These are phyloP conservation scores for Caenorhabditis virilis DNA, from an alignment of 2,888 invertebrate species.

Conservation along the genomic window DNA sequence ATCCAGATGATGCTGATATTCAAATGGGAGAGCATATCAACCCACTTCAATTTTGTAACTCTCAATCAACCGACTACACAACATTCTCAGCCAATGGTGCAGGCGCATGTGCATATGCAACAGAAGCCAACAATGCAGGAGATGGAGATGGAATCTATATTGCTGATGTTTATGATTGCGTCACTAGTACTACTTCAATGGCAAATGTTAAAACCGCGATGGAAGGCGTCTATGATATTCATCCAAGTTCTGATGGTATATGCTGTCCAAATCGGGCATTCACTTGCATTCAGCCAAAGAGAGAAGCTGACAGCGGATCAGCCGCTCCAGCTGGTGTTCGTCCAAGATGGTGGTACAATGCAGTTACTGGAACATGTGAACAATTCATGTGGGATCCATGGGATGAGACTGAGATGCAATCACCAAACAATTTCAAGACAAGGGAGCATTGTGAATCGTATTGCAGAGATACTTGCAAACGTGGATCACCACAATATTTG, in stretches of 20 bases:
- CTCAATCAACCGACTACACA: slow-evolving; percentile 63
- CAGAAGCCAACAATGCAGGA: slow-evolving; percentile 49
- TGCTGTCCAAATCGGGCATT: slow-evolving; percentile 67
- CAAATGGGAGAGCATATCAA: slow-evolving; percentile 67
- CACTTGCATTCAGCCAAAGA: slow-evolving; percentile 67
- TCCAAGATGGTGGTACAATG: slow-evolving; percentile 67
- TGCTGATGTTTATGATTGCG: slow-evolving; percentile 66
- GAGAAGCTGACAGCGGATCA: slow-evolving; percentile 66
- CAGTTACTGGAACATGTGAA: slow-evolving; percentile 66
- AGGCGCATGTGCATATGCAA: slow-evolving; percentile 53
- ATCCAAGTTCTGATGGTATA: slow-evolving; percentile 64
- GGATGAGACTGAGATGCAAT: slow-evolving; percentile 67
- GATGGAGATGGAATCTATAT: slow-evolving; percentile 61
- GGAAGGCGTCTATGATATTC: slow-evolving; percentile 67
- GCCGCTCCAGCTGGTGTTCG: slow-evolving; percentile 66
- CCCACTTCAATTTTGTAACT: slow-evolving; percentile 66
- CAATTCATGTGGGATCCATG: slow-evolving; percentile 69
- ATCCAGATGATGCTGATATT: slow-evolving; percentile 66
- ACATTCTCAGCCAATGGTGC: slow-evolving; percentile 65
- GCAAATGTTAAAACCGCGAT: slow-evolving; percentile 66
- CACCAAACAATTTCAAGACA: slow-evolving; percentile 68
- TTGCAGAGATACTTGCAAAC: slow-evolving; percentile 67
- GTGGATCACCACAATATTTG: slow-evolving; percentile 67
- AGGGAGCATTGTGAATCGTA: slow-evolving; percentile 67
- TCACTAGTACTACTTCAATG: slow-evolving; percentile 61